Evolutionary conservation across 1,140 invertebrate species (phyloP).

Genomic region (Pseudobourletiella spinata): DNA sequence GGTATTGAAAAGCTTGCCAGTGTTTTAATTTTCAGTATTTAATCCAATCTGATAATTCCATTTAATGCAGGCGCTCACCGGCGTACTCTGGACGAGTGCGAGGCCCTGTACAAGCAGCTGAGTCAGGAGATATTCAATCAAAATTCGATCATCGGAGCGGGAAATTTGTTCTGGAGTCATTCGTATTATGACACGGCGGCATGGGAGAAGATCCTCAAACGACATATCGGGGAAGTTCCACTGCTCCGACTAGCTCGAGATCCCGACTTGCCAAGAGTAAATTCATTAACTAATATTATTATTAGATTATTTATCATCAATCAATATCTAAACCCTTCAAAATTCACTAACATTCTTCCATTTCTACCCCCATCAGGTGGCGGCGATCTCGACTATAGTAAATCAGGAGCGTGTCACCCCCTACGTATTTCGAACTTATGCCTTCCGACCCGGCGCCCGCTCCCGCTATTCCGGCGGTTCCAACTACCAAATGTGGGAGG

Average conservation of each 20-base stretch:
- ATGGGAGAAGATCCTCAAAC: conserved; percentile 73
- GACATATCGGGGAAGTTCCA: conserved; percentile 55
- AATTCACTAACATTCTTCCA: too few relatives aligned
- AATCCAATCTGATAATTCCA: conserved; percentile 9
- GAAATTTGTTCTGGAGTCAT: conserved; percentile 69
- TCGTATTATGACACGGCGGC: conserved; percentile 80
- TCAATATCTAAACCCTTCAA: too few relatives aligned
- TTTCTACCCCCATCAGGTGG: conserved; percentile 48
- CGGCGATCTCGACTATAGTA: conserved; percentile 69
- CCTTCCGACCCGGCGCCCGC: conserved; percentile 60
- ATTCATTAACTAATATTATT: conserved; percentile 9
- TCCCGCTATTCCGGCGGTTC: conserved; percentile 70
- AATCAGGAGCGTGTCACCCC: conserved; percentile 67
- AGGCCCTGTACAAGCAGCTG: conserved; percentile 57
- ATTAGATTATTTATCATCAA: too few relatives aligned
- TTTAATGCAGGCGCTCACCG: conserved; percentile 47
- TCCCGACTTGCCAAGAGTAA: conserved; percentile 54
- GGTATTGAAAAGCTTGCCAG: too few relatives aligned
- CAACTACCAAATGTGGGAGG: conserved; percentile 72
- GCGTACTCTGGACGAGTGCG: conserved; percentile 53
- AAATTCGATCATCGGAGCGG: conserved; percentile 53
- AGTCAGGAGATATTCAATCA: conserved; percentile 63
- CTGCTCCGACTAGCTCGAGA: conserved; percentile 58
- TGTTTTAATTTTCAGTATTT: neutral
- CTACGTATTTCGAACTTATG: conserved; percentile 87